phyloP scores from a whole-genome alignment of 1,140 invertebrate genomes.

The Seison nebaliae region DNA sequence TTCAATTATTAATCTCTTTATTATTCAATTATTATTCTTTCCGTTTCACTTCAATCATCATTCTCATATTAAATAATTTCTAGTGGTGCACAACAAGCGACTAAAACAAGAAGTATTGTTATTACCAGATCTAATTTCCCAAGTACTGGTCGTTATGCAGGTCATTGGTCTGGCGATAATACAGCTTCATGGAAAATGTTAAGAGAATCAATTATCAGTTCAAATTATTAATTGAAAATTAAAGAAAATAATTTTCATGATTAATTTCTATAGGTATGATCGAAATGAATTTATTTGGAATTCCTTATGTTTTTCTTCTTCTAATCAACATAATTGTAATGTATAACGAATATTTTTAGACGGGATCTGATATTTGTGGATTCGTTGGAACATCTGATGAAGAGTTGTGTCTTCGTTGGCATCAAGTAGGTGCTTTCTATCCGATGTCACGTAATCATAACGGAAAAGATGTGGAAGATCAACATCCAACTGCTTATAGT shows the following conservation, averaged over 20 bases:
- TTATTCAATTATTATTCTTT: neutral
- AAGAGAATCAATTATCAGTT: conserved; percentile 20
- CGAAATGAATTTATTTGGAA: conserved; percentile 26
- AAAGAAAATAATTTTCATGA: no score
- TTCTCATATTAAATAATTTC: conserved; percentile 13
- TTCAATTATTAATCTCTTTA: neutral
- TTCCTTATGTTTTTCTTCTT: conserved; percentile 34
- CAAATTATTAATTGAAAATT: no score
- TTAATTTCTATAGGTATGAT: conserved; percentile 18
- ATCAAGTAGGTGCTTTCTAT: conserved; percentile 34
- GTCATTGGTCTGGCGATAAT: conserved; percentile 56
- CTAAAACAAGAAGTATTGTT: conserved; percentile 40
- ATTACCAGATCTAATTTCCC: conserved; percentile 54
- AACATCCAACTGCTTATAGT: conserved; percentile 18
- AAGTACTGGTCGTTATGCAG: conserved; percentile 46
- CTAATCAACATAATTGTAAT: neutral
- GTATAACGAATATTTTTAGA: conserved; percentile 18
- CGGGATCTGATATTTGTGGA: conserved; percentile 67
- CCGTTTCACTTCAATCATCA: neutral
- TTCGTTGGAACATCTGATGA: conserved; percentile 48
- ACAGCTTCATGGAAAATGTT: conserved; percentile 20
- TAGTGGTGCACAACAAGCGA: conserved; percentile 16
- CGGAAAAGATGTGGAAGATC: conserved; percentile 13
- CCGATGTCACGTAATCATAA: conserved; percentile 28
- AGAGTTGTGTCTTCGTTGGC: conserved; percentile 31